Base-by-base conservation (phyloP, 2,113 vertebrate genomes). In the Trachemys scripta region DNA sequence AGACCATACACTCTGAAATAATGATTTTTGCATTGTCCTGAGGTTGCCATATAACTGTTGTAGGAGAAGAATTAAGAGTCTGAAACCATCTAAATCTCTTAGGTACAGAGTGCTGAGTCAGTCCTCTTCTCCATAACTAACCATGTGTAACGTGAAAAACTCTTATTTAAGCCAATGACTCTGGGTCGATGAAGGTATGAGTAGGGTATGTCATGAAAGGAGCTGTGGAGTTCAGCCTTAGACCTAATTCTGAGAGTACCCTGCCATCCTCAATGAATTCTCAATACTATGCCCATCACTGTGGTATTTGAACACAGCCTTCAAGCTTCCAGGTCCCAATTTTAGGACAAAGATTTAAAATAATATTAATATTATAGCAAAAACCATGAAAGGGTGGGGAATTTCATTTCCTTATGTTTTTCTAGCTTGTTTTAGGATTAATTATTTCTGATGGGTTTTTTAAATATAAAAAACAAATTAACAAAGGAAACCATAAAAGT, bases 91-190 rank as follows among this genome's bases (percentile, higher is more conserved):
- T 82, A 35, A 4, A 6, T 5, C 84, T 16, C 35, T 85, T 79
- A 81, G 85, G 42, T 38, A 19, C 19, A 2, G 10, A 72, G n/a
- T 56, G 22, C 85, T 57, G 65, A 85, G 85, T 82, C 53, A 42
- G 8, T 20, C 42, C 38, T 88, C 82, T 47, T 72, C 5, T 29
- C 29, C 20, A 10, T 65, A 57, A 65, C 45, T 80, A 51, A 35
- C 79, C 83, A 49, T 31, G 27, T 87, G 35, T 80, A 89, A 80
- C 10, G 1, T 47, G 22, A 25, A 75, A 54, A 45, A 10, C 51
- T 88, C 13, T 1, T 0, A 0, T 6, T 6, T 59, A 42, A 49
- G 1, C 45, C 85, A 47, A 50, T 16, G 25, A 47, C n/a, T 72
- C 65, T 72, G 65, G 19, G n/a, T 38, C 22, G 57, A 62, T n/a